phyloP scores from a whole-genome alignment of 2,113 vertebrate species.

The Smithornis capensis region DNA sequence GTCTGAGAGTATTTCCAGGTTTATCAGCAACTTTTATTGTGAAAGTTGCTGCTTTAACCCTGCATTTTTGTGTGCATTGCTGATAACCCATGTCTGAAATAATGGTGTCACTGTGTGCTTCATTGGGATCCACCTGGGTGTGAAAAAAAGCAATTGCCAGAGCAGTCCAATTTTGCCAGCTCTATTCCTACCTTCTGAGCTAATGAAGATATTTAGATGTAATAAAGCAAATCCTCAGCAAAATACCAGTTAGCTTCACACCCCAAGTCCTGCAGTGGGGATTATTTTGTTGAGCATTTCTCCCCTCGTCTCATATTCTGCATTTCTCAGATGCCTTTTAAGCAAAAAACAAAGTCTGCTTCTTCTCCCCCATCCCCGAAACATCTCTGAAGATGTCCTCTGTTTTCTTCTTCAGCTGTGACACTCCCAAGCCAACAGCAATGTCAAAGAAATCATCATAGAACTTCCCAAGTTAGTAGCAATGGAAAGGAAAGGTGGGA shows the following conservation, averaged over 20 bases:
- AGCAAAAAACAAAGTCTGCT: background rate
- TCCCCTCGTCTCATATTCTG: background rate
- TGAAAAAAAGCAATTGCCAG: background rate
- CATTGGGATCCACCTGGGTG: background rate
- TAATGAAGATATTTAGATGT: background rate
- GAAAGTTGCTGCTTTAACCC: background rate
- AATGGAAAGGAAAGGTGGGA: background rate
- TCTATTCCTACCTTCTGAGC: background rate
- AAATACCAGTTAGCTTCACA: background rate
- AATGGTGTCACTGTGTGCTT: background rate
- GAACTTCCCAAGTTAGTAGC: background rate
- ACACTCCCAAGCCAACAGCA: background rate
- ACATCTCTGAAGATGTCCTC: background rate
- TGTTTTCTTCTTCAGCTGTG: background rate
- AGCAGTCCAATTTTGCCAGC: background rate
- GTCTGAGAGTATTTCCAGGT: conserved; percentile 50
- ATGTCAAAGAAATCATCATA: background rate
- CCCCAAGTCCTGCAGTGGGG: background rate
- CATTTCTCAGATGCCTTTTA: background rate
- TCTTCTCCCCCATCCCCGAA: background rate
- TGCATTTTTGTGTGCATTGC: background rate
- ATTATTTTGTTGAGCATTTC: background rate
- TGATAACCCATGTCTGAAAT: conserved; percentile 40
- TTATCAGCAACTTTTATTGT: conserved; percentile 41
- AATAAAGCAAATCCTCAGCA: background rate